These are phyloP conservation scores for Nephrotoma flavescens DNA, from an alignment of 2,888 invertebrate genomes.

Conservation along the genomic window DNA sequence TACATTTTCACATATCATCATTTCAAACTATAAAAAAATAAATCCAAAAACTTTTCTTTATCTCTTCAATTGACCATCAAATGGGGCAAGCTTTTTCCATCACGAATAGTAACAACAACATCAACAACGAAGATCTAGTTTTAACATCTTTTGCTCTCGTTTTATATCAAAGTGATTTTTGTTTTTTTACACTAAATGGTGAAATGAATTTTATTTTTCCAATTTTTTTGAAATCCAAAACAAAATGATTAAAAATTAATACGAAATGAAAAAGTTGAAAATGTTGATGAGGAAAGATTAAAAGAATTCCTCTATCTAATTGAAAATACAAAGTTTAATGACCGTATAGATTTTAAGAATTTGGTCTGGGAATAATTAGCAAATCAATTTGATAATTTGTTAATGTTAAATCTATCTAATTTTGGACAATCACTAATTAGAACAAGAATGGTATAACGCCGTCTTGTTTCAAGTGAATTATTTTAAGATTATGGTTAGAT, in stretches of 20 bases:
- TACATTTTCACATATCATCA: neutral
- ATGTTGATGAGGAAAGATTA: neutral
- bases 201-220: neutral
- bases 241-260: neutral
- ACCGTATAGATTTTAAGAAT: neutral
- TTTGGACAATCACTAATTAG: no score
- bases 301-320: neutral
- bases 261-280: neutral
- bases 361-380: neutral
- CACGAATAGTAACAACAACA: neutral
- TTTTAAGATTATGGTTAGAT: no score
- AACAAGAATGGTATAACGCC: no score
- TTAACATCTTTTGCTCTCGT: neutral
- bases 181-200: neutral
- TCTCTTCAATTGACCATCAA: neutral
- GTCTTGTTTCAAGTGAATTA: no score
- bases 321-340: neutral
- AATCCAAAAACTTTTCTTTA: neutral
- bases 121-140: neutral
- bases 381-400: no score
- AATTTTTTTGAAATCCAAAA: neutral
- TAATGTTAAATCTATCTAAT: no score
- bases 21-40: neutral
- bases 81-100: neutral
- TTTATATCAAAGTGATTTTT: neutral